Base-by-base conservation (phyloP, 2,113 vertebrate species). In the Calidris pugnax region DNA sequence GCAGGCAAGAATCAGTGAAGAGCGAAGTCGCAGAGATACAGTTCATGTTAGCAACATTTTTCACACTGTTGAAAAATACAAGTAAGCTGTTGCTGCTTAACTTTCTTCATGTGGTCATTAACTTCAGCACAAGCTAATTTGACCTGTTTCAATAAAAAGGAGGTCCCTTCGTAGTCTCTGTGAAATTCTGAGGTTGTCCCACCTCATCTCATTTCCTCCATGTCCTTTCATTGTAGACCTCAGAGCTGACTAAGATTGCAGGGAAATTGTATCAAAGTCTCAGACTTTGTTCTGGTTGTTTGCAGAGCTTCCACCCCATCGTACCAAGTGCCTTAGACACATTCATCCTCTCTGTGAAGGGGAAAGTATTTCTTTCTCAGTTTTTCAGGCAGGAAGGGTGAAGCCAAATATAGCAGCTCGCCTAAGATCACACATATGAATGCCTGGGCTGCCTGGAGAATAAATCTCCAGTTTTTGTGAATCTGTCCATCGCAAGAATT, bases 221-320 rank as follows among this genome's bases (percentile, higher is more conserved):
- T 77, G 27, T 43, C 27, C 66, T 77, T 86, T 86, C 60, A 41
- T 21, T 88, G 64, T 33, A 81, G 92, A 63, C 17, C 48, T 91
- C 60, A 64, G 72, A 68, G 60, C 30, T 3, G 11, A 47, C 67
- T 56, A 56, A 47, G 82, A 48, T 56, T 68, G 27, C 53, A 32
- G 68, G 56, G 68, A 56, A 87, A 63, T 51, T 51, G 15, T 35
- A 24, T 67, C 64, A 51, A 43, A 68, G 51, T 35, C 17, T 19
- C 64, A 81, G 76, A 81, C 72, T 75, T 91, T 80, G 68, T 81
- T 87, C 87, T 43, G 37, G 41, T 85, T 90, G 87, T 84, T 96
- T 92, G 91, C 86, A 77, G 77, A 93, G 76, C 83, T 93, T 76
- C 50, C n/a, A 47, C 37, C 60, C 75, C 2, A 0, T 74, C 2